Percentiles rank a stretch among this genome's conserved stretches.
These are phyloP conservation scores for Riparia riparia DNA, from an alignment of 2,113 vertebrate species.

Conservation along the genomic window DNA sequence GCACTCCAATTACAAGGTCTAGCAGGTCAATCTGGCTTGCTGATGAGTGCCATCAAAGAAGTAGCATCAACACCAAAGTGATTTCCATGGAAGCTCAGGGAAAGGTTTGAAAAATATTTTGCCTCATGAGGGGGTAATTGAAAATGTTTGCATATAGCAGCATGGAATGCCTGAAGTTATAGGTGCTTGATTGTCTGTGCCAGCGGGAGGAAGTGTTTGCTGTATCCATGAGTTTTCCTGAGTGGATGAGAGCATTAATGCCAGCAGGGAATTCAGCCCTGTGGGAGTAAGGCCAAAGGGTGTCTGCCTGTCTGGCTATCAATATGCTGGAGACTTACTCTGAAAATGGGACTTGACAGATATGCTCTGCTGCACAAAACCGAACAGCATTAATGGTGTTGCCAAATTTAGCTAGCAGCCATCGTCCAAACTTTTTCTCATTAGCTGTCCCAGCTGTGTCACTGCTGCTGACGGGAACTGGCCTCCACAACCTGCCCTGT, in stretches of 20 bases:
- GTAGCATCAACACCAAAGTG: background rate
- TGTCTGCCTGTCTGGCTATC: background rate
- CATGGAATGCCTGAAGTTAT: background rate
- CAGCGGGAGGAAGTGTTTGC: background rate
- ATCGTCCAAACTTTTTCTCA: background rate
- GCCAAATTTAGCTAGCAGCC: background rate
- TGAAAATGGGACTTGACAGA: background rate
- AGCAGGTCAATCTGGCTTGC: background rate
- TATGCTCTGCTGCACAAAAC: background rate
- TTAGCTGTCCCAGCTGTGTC: conserved; percentile 26
- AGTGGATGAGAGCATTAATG: background rate
- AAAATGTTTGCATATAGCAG: background rate
- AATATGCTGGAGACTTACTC: background rate
- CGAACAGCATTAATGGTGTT: background rate
- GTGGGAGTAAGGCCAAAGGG: background rate
- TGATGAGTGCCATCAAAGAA: background rate
- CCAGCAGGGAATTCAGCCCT: background rate
- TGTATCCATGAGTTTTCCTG: background rate
- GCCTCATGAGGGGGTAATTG: background rate
- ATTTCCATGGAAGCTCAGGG: conserved; percentile 12
- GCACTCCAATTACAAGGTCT: background rate
- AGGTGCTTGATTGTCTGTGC: background rate
- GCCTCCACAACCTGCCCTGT: background rate
- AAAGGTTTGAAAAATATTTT: background rate
- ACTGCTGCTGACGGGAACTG: background rate